Conservation (phyloP, 92 coral and sea anemone species). For the Diadumene lineata region DNA sequence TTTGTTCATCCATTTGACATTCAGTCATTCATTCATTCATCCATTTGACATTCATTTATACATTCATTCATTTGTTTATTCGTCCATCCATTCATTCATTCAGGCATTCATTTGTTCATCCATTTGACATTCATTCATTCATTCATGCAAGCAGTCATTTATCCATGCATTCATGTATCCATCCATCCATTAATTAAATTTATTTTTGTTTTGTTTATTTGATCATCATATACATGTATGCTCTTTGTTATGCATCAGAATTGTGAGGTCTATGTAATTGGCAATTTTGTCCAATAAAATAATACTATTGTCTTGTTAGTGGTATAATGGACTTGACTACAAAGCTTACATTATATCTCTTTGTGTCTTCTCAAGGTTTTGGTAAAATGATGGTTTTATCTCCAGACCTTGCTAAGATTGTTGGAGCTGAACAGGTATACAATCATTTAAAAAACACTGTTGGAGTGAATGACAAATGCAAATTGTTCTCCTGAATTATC, state of each 20-base stretch:
- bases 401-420: constrained; percentile 72
- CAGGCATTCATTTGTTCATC: background rate
- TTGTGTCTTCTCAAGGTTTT: constrained; percentile 65
- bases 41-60: background rate
- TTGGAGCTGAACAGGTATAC: constrained; percentile 82
- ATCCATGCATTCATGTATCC: background rate
- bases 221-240: too few species aligned
- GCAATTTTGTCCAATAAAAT: too few species aligned
- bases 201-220: too few species aligned
- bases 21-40: background rate
- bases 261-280: too few species aligned
- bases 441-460: too few species aligned
- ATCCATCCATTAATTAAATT: too few species aligned
- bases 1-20: background rate
- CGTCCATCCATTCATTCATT: background rate
- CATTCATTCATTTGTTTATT: background rate
- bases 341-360: too few species aligned
- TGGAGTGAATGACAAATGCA: too few species aligned
- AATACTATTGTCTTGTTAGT: too few species aligned
- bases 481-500: too few species aligned
- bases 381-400: constrained; percentile 67
- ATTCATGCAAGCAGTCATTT: background rate
- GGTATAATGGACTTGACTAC: too few species aligned
- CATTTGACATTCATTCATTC: background rate
- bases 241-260: too few species aligned